These are phyloP conservation scores for Ophiodon elongatus DNA, from an alignment of 2,113 vertebrate species.

Conservation along the genomic window DNA sequence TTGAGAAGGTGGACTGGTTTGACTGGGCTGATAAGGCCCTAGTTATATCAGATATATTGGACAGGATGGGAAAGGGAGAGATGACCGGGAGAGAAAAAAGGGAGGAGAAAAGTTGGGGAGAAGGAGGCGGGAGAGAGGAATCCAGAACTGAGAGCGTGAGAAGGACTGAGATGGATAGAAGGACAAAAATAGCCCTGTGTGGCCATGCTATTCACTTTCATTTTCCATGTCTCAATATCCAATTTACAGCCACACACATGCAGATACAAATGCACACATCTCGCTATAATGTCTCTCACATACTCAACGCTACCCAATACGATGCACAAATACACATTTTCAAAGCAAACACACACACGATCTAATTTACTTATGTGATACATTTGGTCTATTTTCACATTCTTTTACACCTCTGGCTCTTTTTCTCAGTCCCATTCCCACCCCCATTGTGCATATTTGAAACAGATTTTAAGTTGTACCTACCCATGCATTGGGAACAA, in stretches of 20 bases:
- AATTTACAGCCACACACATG: constrained; percentile 60
- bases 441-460: constrained; percentile 2
- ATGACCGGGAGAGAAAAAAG: constrained; percentile 23
- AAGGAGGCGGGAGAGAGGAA: constrained; percentile 15
- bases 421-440: constrained; percentile 3
- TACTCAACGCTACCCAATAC: constrained; percentile 19
- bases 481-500: background rate
- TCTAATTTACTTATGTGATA: constrained; percentile 22
- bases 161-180: constrained; percentile 64
- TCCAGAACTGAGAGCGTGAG: constrained; percentile 57
- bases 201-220: constrained; percentile 75
- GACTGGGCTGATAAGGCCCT: constrained; percentile 29
- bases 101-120: constrained; percentile 29
- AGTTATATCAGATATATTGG: constrained; percentile 31
- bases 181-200: constrained; percentile 78
- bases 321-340: background rate
- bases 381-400: constrained; percentile 30
- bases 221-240: constrained; percentile 76
- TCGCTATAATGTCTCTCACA: constrained; percentile 23
- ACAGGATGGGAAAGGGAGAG: constrained; percentile 15
- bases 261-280: constrained; percentile 24
- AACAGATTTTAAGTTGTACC: constrained; percentile 20
- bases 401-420: constrained; percentile 12
- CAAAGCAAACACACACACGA: background rate
- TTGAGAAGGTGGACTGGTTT: constrained; percentile 34